Evolutionary conservation across 64 coral and sea anemone species (phyloP), one percentile per base, ranked within the genome.

Genomic region (Stylophora pistillata): DNA sequence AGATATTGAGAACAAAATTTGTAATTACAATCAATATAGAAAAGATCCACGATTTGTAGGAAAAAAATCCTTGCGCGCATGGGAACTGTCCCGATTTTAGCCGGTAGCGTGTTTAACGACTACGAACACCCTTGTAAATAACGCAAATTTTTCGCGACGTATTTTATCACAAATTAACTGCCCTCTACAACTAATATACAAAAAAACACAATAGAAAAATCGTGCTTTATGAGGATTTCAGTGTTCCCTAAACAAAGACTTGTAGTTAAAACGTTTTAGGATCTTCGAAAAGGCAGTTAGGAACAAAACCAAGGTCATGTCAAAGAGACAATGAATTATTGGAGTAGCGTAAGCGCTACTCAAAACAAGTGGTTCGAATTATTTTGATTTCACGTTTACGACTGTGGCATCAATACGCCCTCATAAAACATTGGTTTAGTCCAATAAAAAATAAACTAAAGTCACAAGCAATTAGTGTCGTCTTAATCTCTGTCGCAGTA

Each of bases 311-410:
- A 53, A n/a, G 80, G 80, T 84, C 80, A 84, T 84, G 80, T 84
- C 80, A 70, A 70, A 53, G 18, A 70, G 21, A 84, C 62, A 84
- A 84, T 84, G 60, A 84, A 84, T 68, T 69, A 70, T 60, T 84
- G 52, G 69, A 63, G 65, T 84, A 52, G 53, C 31, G 21, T 53
- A 84, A 70, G 80, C 30, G 65, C 80, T 84, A 84, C 80, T 69
- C 80, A 69, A 84, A 84, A 84, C 80, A 84, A 84, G 58, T 84
- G 80, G 27, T 84, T 79, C n/a, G 7, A 63, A 33, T 69, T 84
- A 84, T 69, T 84, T 84, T 23, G 37, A 47, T 47, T 47, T 47
- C 7, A 47, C 37, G 37, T 47, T 1, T 53, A 63, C 62, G 28
- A 60, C 21, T 23, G 53, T n/a, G 14, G 32, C 15, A 26, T 69